A percentile compares a stretch with the other conserved stretches of the same genome.
These are phyloP conservation scores for Ailuropoda melanoleuca DNA, from an alignment of 2,113 vertebrate genomes.

Conservation along the genomic window DNA sequence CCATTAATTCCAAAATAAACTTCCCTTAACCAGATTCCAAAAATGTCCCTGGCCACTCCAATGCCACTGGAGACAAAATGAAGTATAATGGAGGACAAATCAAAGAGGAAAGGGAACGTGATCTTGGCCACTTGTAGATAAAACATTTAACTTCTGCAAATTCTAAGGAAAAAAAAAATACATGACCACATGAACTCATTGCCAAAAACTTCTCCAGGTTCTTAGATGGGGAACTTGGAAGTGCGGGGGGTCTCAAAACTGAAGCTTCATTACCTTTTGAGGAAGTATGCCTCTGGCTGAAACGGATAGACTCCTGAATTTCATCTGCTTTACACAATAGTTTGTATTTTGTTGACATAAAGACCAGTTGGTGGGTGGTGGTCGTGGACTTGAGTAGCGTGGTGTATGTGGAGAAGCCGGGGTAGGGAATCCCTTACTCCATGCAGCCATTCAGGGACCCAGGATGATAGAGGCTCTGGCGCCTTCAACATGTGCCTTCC, in stretches of 20 bases:
- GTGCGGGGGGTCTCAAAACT: neutral
- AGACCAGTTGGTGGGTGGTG: neutral
- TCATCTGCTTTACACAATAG: neutral
- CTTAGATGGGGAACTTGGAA: neutral
- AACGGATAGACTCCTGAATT: neutral
- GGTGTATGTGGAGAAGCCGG: fast-evolving
- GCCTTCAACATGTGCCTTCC: neutral
- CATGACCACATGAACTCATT: neutral
- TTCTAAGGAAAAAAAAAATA: neutral
- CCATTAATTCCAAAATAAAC: neutral
- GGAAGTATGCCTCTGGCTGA: neutral
- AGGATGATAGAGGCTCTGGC: neutral
- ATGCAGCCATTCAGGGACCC: neutral
- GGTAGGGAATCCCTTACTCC: neutral
- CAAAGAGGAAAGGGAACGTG: neutral
- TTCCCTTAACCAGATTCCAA: neutral
- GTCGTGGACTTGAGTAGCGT: neutral
- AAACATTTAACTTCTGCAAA: neutral
- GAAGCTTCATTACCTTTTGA: neutral
- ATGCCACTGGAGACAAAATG: neutral
- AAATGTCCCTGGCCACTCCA: neutral
- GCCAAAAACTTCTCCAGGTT: neutral
- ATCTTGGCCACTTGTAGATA: neutral
- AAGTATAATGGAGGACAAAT: neutral
- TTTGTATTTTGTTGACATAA: neutral